Percentiles rank a stretch among this genome's conserved stretches.
phyloP scores from a whole-genome alignment of 2,113 vertebrate species.

The Psittacula cyanocephala region DNA sequence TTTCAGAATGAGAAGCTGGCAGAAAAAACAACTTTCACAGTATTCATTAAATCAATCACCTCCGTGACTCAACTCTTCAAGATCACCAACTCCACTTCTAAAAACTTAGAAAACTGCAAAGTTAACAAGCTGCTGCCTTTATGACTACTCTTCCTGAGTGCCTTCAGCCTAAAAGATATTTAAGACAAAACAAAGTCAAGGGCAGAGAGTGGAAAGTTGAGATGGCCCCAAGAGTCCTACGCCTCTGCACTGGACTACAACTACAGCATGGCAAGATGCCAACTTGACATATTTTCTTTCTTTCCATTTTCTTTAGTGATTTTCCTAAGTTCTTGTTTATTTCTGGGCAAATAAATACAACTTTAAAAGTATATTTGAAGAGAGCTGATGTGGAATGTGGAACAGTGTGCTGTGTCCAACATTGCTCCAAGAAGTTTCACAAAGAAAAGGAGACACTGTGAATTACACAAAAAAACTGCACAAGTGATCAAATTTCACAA shows the following conservation, averaged over 20 bases:
- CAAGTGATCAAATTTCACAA: not conserved
- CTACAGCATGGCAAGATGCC: not conserved
- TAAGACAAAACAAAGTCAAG: not conserved
- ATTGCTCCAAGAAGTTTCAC: not conserved
- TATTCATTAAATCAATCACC: not conserved
- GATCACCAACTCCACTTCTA: not conserved
- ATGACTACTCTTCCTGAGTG: not conserved
- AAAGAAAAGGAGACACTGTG: not conserved
- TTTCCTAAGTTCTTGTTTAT: not conserved
- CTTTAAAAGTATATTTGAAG: not conserved
- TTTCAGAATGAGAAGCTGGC: not conserved
- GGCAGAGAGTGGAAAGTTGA: not conserved
- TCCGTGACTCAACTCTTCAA: not conserved
- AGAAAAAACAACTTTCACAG: not conserved
- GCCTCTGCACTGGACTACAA: not conserved
- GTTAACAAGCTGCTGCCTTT: not conserved
- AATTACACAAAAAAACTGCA: not conserved
- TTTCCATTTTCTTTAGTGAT: not conserved
- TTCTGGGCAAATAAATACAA: not conserved
- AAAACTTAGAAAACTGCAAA: not conserved
- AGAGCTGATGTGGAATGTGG: not conserved
- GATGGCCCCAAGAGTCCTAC: not conserved
- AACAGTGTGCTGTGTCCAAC: not conserved
- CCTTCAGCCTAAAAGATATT: not conserved
- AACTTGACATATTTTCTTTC: not conserved